Percentiles rank a stretch among this genome's conserved stretches.
Evolutionary conservation across 2,113 vertebrate species (phyloP).

Genomic region (Hucho hucho): DNA sequence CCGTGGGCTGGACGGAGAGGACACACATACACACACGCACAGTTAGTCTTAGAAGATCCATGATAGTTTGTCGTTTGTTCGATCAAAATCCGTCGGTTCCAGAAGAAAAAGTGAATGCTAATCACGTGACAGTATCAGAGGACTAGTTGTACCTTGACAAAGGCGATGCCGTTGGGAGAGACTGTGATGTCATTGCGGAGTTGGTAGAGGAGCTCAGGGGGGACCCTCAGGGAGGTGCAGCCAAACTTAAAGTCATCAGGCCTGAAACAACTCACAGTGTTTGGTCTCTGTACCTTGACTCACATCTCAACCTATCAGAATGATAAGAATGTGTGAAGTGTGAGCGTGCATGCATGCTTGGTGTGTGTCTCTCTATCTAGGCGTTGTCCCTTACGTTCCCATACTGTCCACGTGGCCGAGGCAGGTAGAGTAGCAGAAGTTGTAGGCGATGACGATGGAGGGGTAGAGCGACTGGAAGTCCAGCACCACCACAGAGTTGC

Average conservation of each 20-base stretch:
- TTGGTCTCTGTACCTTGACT: background rate
- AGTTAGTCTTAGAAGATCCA: too few species aligned
- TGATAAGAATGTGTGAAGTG: background rate
- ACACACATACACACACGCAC: constrained; percentile 15
- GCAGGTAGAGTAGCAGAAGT: constrained; percentile 98
- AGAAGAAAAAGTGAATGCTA: background rate
- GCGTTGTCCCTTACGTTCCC: constrained; percentile 85
- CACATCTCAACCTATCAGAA: background rate
- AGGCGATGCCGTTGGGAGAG: constrained; percentile 92
- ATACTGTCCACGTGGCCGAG: constrained; percentile 90
- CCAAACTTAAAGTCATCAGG: constrained; percentile 93
- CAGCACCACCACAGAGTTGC: constrained; percentile 92
- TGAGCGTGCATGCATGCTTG: background rate
- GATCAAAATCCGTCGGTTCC: too few species aligned
- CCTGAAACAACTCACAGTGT: constrained; percentile 69
- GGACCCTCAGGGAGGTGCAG: constrained; percentile 88
- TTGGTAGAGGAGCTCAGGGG: constrained; percentile 90
- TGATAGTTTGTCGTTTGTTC: too few species aligned
- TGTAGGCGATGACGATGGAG: constrained; percentile 97
- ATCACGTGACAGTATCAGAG: background rate
- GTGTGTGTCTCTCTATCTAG: background rate
- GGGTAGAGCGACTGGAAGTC: constrained; percentile 98
- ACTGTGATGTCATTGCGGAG: constrained; percentile 93
- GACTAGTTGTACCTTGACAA: constrained; percentile 84
- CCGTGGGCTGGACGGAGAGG: constrained; percentile 74